Evolutionary conservation across 2,113 vertebrate species (phyloP), one percentile per base, ranked within the genome.

Genomic region (Phalacrocorax aristotelis): DNA sequence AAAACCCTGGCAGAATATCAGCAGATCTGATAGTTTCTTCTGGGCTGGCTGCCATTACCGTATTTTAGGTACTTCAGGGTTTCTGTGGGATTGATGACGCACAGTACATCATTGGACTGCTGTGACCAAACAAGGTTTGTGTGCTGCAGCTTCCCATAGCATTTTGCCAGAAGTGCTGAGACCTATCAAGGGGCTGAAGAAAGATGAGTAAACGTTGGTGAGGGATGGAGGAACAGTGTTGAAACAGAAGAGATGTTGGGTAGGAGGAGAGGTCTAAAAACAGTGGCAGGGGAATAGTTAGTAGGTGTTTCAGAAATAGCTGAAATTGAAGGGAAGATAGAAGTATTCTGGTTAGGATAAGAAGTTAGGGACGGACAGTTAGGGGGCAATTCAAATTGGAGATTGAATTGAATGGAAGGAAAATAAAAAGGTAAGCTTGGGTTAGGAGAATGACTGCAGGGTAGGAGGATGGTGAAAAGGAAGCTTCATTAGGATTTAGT

Each of bases 101-200:
- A 86, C 87, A 88, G 87, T 90, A 74, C 75, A 90, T 96, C 94
- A 94, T 26, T 54, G 82, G 75, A 54, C 82, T 80, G 78, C 82
- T 85, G 91, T 83, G 94, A 91, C 93, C 96, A 90, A 93, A 90
- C 96, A 88, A 85, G 93, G 94, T 89, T 95, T 93, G 78, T 78
- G 75, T 62, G 60, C 64, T 94, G 71, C 75, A 93, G 70, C 93
- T 97, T 97, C 82, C 71, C 71, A 55, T 60, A 88, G 68, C 60
- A 90, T 92, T 88, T 90, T 90, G 84, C 89, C 91, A 95, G 87
- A 93, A 95, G 68, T 91, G 66, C 87, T 91, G 87, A 86, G 84
- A 93, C 68, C 38, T 90, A 70, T 75, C 58, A 85, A 80, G 75
- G 29, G 75, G 18, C 68, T 83, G 75, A 85, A 83, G 72, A 95